Percentiles rank a stretch among this genome's conserved stretches.
phyloP scores from a whole-genome alignment of 2,797 vertebrate species.

The Nannoperca australis region DNA sequence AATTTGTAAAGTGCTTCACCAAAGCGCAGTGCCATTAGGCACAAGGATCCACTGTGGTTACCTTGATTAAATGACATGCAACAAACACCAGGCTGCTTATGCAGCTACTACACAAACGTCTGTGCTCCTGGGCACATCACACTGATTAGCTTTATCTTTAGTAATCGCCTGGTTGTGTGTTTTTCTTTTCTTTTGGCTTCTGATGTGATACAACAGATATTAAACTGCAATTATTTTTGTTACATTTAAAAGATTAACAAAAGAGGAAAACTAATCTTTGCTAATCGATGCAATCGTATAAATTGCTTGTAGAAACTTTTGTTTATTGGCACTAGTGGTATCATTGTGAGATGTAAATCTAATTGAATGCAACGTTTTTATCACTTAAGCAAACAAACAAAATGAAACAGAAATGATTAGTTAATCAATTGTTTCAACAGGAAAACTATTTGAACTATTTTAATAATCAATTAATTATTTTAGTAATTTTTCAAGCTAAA shows the following conservation, averaged over 20 bases:
- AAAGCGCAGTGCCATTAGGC: slow-evolving; percentile 16
- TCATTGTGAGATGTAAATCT: background rate
- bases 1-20: slow-evolving; percentile 35
- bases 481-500: too few species aligned
- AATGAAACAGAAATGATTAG: background rate
- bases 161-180: background rate
- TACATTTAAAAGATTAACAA: too few species aligned
- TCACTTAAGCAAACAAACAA: background rate
- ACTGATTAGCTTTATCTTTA: background rate
- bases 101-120: background rate
- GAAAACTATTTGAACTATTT: background rate
- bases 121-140: background rate
- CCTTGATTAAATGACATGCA: slow-evolving; percentile 22
- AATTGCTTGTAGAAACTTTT: background rate
- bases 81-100: slow-evolving; percentile 9
- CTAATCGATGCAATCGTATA: too few species aligned
- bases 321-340: background rate
- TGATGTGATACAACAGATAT: background rate
- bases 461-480: too few species aligned
- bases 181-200: background rate
- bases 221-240: background rate
- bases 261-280: background rate
- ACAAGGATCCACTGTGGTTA: slow-evolving; percentile 10
- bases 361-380: background rate
- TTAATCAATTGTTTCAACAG: background rate